These are phyloP conservation scores for Talpa occidentalis DNA, from an alignment of 2,113 vertebrate genomes.

Conservation along the genomic window DNA sequence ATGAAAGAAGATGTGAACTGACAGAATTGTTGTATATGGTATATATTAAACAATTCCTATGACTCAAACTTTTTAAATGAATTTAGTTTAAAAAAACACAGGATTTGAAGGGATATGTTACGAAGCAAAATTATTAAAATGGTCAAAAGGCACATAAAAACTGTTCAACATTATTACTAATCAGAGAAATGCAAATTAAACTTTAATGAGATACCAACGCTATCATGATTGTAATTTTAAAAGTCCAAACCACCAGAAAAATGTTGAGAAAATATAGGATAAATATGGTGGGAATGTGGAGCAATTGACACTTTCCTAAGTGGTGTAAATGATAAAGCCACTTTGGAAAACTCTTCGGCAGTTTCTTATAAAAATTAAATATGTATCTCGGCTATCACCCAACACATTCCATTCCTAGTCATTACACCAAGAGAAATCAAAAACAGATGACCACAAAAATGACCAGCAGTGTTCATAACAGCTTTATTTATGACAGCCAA, in stretches of 20 bases:
- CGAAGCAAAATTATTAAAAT: background rate
- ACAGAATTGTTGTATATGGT: background rate
- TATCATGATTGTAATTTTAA: background rate
- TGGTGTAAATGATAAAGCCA: background rate
- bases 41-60: background rate
- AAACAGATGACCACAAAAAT: background rate
- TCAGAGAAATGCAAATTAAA: background rate
- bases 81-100: background rate
- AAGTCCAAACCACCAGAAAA: background rate
- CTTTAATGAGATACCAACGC: background rate
- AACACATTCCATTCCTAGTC: background rate
- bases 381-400: background rate
- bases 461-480: background rate
- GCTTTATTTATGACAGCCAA: background rate
- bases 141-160: conserved; percentile 9
- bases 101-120: background rate
- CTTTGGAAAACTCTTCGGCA: background rate
- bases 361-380: conserved; percentile 10
- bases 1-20: background rate
- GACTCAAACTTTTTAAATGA: background rate
- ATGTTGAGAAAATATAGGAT: background rate
- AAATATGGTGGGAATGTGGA: background rate
- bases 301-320: background rate
- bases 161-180: background rate
- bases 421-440: conserved; percentile 20